A percentile compares a stretch with the other conserved stretches of the same genome.
These are phyloP conservation scores for Cyrtorhinus lividipennis DNA, from an alignment of 1,140 invertebrate species.

Conservation along the genomic window DNA sequence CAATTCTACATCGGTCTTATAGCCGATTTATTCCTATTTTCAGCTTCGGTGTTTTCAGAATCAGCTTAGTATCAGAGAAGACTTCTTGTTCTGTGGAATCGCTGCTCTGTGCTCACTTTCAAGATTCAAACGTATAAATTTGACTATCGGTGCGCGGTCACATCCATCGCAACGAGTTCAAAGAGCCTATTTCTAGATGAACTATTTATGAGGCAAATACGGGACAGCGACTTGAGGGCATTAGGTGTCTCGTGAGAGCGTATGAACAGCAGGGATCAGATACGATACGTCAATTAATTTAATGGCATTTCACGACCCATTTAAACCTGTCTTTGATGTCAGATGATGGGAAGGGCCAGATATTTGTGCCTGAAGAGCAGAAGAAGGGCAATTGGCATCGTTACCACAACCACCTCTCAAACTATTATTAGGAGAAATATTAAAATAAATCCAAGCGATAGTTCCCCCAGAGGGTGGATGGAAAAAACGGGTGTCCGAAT, in stretches of 20 bases:
- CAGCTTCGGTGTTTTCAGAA: too few species aligned
- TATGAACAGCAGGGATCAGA: conserved; percentile 1
- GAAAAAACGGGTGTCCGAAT: neutral
- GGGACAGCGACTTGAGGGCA: neutral
- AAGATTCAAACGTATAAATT: neutral
- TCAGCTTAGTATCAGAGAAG: too few species aligned
- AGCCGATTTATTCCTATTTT: too few species aligned
- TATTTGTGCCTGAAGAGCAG: neutral
- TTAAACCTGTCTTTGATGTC: conserved; percentile 5
- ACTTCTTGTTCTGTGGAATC: too few species aligned
- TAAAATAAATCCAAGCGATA: conserved; percentile 5
- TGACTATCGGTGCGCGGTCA: neutral
- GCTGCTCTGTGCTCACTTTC: too few species aligned
- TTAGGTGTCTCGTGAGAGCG: neutral
- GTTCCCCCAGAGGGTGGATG: neutral
- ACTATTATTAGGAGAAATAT: conserved; percentile 10
- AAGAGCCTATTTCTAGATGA: conserved; percentile 8
- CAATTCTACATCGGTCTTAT: too few species aligned
- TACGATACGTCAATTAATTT: conserved; percentile 7
- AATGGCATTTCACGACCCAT: conserved; percentile 7
- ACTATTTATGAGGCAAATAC: neutral
- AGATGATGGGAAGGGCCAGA: neutral
- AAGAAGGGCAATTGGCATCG: conserved; percentile 2
- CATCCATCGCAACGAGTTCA: neutral
- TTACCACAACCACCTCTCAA: neutral